These are phyloP conservation scores for Agriopis leucophaearia DNA, from an alignment of 2,888 invertebrate genomes.

Conservation along the genomic window DNA sequence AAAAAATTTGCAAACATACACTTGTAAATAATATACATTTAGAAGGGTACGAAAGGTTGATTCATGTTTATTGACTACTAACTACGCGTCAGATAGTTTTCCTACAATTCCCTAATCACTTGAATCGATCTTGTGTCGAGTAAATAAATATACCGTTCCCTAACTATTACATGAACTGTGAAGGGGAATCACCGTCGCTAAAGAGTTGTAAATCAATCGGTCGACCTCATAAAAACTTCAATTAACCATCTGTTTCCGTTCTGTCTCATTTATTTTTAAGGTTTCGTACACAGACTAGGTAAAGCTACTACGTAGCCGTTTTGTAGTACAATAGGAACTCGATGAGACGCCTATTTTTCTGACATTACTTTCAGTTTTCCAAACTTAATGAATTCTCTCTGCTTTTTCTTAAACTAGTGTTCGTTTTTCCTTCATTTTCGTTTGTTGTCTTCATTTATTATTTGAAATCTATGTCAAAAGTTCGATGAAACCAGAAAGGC, in stretches of 20 bases:
- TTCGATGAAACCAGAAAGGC: too few species aligned
- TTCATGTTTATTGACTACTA: constrained; percentile 1
- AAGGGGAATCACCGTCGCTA: constrained; percentile 8
- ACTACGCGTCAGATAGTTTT: not conserved
- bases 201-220: not conserved
- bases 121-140: constrained; percentile 4
- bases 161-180: constrained; percentile 6
- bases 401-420: too few species aligned
- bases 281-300: too few species aligned
- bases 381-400: too few species aligned
- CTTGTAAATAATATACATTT: not conserved
- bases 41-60: not conserved
- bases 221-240: not conserved
- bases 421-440: too few species aligned
- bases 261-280: not conserved
- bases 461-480: too few species aligned
- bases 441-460: too few species aligned
- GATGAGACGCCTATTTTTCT: too few species aligned
- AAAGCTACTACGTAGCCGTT: too few species aligned
- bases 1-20: not conserved
- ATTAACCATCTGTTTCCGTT: not conserved
- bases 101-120: constrained; percentile 5
- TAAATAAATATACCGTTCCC: constrained; percentile 10
- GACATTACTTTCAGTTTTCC: too few species aligned
- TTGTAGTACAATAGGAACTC: too few species aligned